A percentile compares a stretch with the other conserved stretches of the same genome.
phyloP scores from a whole-genome alignment of 2,888 invertebrate species.

The Limenitis camilla region DNA sequence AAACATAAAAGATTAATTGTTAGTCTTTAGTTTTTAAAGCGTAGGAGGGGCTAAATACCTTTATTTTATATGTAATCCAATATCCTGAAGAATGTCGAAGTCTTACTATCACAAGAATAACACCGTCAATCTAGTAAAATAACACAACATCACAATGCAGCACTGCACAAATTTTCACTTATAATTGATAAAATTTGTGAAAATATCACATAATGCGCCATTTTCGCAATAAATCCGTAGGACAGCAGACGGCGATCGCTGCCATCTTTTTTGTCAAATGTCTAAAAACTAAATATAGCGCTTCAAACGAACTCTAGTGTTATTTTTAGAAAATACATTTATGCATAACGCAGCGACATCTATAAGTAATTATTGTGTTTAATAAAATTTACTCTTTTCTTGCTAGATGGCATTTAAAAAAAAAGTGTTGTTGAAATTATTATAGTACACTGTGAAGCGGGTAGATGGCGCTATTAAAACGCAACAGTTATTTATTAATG shows the following conservation, averaged over 20 bases:
- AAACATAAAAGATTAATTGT: constrained; percentile 7
- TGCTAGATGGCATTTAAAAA: constrained; percentile 22
- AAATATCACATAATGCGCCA: constrained; percentile 72
- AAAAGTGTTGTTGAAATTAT: no score
- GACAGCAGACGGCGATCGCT: constrained; percentile 71
- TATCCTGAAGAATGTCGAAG: constrained; percentile 69
- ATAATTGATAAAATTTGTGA: constrained; percentile 63
- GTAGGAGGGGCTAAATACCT: constrained; percentile 69
- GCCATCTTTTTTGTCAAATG: constrained; percentile 76
- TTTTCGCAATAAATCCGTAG: constrained; percentile 69
- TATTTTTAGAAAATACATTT: constrained; percentile 68
- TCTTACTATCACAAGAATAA: constrained; percentile 63
- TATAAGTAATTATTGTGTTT: constrained; percentile 20
- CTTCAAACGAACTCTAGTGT: constrained; percentile 72
- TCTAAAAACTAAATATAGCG: constrained; percentile 74
- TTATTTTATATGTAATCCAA: constrained; percentile 72
- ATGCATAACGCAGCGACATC: constrained; percentile 45
- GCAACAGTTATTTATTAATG: no score
- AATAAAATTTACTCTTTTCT: neutral
- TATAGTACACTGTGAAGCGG: no score
- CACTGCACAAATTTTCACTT: constrained; percentile 72
- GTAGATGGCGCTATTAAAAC: no score
- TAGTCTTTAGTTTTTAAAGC: constrained; percentile 34
- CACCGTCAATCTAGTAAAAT: constrained; percentile 67
- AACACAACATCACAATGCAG: constrained; percentile 67